These are phyloP conservation scores for Hyperopisus bebe DNA, from an alignment of 2,113 vertebrate genomes.

Conservation along the genomic window DNA sequence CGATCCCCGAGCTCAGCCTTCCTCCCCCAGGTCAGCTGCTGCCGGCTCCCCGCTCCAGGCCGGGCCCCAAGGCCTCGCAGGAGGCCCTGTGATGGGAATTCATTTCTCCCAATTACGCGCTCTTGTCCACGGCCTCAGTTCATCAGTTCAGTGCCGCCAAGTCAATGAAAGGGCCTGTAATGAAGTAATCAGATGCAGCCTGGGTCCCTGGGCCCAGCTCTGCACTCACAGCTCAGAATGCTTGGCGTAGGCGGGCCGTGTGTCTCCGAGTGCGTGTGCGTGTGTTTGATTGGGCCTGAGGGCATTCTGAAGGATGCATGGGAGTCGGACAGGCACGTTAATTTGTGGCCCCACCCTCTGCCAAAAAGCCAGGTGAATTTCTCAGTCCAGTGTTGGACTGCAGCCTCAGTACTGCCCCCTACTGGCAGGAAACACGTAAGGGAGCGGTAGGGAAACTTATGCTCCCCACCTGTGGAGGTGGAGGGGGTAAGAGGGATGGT, in stretches of 20 bases:
- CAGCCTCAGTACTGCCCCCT: conserved; percentile 34
- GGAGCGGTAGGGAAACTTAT: conserved; percentile 19
- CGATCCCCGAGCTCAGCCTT: conserved; percentile 29
- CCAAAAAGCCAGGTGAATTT: conserved; percentile 35
- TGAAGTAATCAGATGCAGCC: conserved; percentile 76
- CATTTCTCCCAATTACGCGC: conserved; percentile 81
- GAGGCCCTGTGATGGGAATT: conserved; percentile 81
- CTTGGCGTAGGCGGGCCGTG: conserved; percentile 29
- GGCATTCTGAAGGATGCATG: conserved; percentile 41
- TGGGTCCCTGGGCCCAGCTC: conserved; percentile 54
- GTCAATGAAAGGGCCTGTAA: conserved; percentile 83
- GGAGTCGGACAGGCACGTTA: conserved; percentile 54
- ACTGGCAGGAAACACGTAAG: conserved; percentile 30
- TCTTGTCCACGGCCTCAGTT: conserved; percentile 83
- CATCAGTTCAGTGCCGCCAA: conserved; percentile 74
- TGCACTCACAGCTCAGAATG: conserved; percentile 47
- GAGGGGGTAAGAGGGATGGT: conserved; percentile 4
- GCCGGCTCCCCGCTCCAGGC: conserved; percentile 36
- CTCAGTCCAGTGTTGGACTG: conserved; percentile 33
- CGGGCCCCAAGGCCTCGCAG: conserved; percentile 56
- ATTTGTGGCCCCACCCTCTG: conserved; percentile 47
- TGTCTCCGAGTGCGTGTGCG: conserved; percentile 44
- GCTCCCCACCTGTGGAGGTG: conserved; percentile 30
- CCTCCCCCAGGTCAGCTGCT: conserved; percentile 34
- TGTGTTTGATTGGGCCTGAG: conserved; percentile 33